These are phyloP conservation scores for Podiceps cristatus DNA, from an alignment of 2,113 vertebrate species.

Conservation along the genomic window DNA sequence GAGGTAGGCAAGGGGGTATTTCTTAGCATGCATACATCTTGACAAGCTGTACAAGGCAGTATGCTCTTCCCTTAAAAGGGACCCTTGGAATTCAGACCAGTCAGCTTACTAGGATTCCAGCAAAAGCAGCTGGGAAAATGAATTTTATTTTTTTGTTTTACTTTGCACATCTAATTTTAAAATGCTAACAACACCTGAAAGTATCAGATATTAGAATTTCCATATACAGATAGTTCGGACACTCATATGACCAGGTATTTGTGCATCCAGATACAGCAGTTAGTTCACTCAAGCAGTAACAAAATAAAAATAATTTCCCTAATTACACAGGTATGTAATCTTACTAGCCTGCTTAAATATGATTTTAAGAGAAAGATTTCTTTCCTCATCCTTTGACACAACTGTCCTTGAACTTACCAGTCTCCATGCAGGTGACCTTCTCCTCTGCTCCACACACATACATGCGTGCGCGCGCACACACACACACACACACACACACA, in stretches of 20 bases:
- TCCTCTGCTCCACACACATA: neutral
- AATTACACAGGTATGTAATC: neutral
- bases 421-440: neutral
- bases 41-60: neutral
- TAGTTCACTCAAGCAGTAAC: neutral
- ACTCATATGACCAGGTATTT: accelerated
- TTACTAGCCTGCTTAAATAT: neutral
- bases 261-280: neutral
- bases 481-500: neutral
- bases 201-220: neutral
- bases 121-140: neutral
- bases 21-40: neutral
- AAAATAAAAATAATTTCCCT: neutral
- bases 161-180: neutral
- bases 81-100: neutral
- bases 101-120: neutral
- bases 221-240: neutral
- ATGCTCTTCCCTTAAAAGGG: neutral
- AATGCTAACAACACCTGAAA: neutral
- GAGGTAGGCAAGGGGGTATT: neutral
- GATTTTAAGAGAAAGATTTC: neutral
- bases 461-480: too few relatives aligned
- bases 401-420: neutral
- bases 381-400: neutral
- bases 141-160: neutral